These are phyloP conservation scores for Brachypodius melanocephalos DNA, from an alignment of 2,113 vertebrate species.

Conservation along the genomic window DNA sequence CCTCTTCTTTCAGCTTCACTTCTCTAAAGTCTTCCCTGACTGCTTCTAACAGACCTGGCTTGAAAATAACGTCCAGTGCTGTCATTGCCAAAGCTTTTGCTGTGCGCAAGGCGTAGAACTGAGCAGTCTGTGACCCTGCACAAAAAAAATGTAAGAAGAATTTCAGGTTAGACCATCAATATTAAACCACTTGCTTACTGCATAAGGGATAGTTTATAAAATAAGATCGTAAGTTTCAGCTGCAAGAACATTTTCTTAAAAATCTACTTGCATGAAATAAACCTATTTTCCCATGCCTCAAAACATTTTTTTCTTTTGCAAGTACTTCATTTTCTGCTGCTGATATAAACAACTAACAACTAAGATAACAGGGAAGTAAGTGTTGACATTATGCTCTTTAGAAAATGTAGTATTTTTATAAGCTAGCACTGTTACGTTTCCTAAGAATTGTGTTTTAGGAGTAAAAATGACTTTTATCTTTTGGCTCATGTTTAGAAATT, in stretches of 20 bases:
- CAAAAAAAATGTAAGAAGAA: neutral
- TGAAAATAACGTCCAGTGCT: slow-evolving; percentile 83
- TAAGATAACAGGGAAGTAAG: neutral
- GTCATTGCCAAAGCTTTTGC: slow-evolving; percentile 88
- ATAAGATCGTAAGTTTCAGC: neutral
- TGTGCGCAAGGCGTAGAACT: slow-evolving; percentile 82
- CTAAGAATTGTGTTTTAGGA: neutral
- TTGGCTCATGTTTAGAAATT: neutral
- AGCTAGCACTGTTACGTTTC: neutral
- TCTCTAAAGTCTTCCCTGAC: slow-evolving; percentile 79
- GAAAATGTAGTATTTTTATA: neutral
- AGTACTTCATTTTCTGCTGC: neutral
- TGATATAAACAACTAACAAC: neutral
- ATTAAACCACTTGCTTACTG: neutral
- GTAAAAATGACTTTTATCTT: neutral
- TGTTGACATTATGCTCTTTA: neutral
- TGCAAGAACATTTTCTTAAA: neutral
- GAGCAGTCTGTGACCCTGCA: slow-evolving; percentile 83
- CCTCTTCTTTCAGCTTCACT: slow-evolving; percentile 74
- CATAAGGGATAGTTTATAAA: neutral
- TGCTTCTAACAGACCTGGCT: slow-evolving; percentile 77
- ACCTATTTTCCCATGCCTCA: neutral
- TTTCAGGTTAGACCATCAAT: neutral
- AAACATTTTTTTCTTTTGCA: neutral
- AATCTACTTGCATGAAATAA: neutral